These are phyloP conservation scores for Martes martes DNA, from an alignment of 2,113 vertebrate genomes.

Conservation along the genomic window DNA sequence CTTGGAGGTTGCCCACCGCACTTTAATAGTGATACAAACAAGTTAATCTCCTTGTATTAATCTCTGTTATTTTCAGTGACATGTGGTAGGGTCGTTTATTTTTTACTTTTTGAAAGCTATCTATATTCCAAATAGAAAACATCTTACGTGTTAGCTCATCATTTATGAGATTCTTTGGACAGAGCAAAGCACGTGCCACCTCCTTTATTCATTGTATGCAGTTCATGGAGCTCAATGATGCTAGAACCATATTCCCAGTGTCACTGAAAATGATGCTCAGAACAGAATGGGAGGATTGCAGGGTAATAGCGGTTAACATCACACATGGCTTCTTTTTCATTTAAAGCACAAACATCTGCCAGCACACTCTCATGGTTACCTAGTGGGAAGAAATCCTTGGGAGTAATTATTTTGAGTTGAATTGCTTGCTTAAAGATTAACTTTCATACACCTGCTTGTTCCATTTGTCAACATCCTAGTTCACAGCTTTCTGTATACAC, in stretches of 20 bases:
- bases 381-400: slow-evolving; percentile 8
- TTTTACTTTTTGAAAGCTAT: background rate
- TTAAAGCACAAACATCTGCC: slow-evolving; percentile 33
- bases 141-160: slow-evolving; percentile 60
- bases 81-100: background rate
- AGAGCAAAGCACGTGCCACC: slow-evolving; percentile 64
- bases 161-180: slow-evolving; percentile 50
- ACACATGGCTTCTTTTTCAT: background rate
- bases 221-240: slow-evolving; percentile 25
- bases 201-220: slow-evolving; percentile 42
- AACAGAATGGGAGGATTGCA: background rate
- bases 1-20: background rate
- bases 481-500: background rate
- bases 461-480: background rate
- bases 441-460: background rate
- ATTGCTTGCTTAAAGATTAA: slow-evolving; percentile 32
- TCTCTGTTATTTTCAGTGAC: background rate
- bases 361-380: background rate
- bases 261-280: background rate
- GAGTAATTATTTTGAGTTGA: slow-evolving; percentile 19
- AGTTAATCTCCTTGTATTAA: background rate
- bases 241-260: slow-evolving; percentile 40
- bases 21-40: background rate
- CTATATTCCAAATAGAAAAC: background rate
- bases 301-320: background rate